Evolutionary conservation across 2,113 vertebrate genomes (phyloP), one percentile per base, ranked within the genome.

Genomic region (Drymodes brunneopygia): DNA sequence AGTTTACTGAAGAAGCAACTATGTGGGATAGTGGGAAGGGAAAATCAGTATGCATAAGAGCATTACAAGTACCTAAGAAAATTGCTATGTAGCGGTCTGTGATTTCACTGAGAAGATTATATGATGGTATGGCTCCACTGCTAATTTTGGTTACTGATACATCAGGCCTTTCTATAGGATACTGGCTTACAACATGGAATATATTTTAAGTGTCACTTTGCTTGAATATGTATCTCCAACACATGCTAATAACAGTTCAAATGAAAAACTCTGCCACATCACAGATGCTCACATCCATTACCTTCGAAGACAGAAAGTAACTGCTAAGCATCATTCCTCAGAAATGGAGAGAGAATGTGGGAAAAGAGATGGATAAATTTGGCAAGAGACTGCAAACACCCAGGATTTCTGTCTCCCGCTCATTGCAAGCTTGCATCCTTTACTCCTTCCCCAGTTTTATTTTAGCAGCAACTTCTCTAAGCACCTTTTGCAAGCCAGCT

Each of bases 201-300:
- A 51, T 56, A 92, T 70, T 73, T 70, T 64, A 94, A 86, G 77
- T 79, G 72, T 44, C 35, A 51, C 36, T 96, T 78, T 67, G 11
- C 83, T 89, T 91, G 56, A 93, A 79, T 87, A 74, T 74, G 1
- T 61, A 67, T 60, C 94, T 92, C 54, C 62, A 91, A 61, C 81
- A 87, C 61, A 89, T 60, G 81, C 86, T 97, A 96, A 91, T 96
- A 97, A 92, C 88, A 88, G 89, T 71, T 87, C 85, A 74, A 84
- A 86, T 56, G 28, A 61, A 95, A 94, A 95, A 66, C 69, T 67
- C 40, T 84, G 65, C 88, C 81, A 85, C 44, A 45, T 92, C 75
- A 94, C 86, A 97, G 91, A 92, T 94, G 86, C 75, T 96, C 81
- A 81, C 57, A 87, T 95, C 80, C 72, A 95, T 91, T 94, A 94